phyloP scores from a whole-genome alignment of 2,797 vertebrate species.

The Toxotes lorentzi region DNA sequence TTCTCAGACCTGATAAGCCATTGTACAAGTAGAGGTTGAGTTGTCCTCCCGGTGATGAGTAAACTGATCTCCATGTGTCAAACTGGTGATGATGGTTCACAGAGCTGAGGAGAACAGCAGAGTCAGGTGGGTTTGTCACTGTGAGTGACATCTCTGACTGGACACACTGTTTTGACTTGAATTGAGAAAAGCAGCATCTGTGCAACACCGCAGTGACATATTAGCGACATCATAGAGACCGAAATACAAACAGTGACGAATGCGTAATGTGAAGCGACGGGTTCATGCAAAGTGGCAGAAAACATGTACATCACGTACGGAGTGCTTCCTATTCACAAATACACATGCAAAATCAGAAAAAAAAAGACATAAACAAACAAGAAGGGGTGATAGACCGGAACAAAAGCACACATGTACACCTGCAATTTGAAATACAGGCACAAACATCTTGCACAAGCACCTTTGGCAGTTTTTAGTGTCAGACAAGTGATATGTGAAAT shows the following conservation, averaged over 20 bases:
- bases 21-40: neutral
- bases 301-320: neutral
- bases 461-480: neutral
- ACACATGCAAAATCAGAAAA: slow-evolving; percentile 23
- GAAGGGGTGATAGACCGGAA: neutral
- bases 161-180: neutral
- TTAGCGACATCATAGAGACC: neutral
- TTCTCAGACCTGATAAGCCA: neutral
- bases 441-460: neutral
- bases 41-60: no score
- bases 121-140: neutral
- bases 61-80: no score
- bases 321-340: slow-evolving; percentile 18
- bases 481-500: neutral
- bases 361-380: neutral
- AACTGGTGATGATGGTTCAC: neutral
- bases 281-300: slow-evolving; percentile 37
- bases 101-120: neutral
- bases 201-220: neutral
- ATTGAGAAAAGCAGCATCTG: neutral
- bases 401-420: neutral
- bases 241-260: neutral
- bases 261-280: neutral
- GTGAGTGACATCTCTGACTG: neutral
- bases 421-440: neutral